These are phyloP conservation scores for Canis aureus DNA, from an alignment of 2,113 vertebrate species.

Conservation along the genomic window DNA sequence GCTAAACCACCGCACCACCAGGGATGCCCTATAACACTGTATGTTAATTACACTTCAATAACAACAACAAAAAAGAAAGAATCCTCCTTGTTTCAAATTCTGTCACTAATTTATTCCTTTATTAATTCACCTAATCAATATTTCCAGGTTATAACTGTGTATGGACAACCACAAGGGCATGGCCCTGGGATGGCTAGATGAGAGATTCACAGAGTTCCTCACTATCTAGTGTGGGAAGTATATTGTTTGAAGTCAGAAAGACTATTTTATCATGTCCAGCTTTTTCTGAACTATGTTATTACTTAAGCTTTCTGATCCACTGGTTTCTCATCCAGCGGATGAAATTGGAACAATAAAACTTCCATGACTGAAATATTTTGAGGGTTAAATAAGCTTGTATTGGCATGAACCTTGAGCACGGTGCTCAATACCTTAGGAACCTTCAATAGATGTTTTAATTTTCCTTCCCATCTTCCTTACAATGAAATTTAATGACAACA, in stretches of 20 bases:
- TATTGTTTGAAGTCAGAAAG: background rate
- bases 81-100: background rate
- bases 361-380: background rate
- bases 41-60: background rate
- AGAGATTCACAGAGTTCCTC: background rate
- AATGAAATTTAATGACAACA: background rate
- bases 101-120: background rate
- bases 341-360: background rate
- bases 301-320: background rate
- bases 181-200: background rate
- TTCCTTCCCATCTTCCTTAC: background rate
- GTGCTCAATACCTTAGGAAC: background rate
- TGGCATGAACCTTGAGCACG: background rate
- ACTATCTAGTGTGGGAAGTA: background rate
- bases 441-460: background rate
- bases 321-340: background rate
- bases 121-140: background rate
- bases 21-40: background rate
- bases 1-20: no score
- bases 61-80: background rate
- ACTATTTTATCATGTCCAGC: background rate
- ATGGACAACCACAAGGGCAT: background rate
- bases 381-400: background rate
- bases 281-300: background rate
- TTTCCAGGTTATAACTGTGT: background rate